Conservation (phyloP, 1,140 invertebrate genomes). For the Homalodisca vitripennis region DNA sequence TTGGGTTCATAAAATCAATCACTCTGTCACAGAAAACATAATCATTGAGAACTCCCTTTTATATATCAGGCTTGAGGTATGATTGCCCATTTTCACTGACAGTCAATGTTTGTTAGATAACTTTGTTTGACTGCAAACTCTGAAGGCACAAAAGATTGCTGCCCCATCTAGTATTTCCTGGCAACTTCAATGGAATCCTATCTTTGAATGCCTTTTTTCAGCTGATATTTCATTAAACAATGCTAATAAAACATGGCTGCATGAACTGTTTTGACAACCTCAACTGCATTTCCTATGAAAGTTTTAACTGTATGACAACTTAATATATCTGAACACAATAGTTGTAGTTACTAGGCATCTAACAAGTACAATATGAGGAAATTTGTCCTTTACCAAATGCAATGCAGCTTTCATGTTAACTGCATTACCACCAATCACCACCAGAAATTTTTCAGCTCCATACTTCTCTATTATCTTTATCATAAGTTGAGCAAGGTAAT, state of each 20-base stretch:
- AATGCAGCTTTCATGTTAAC: constrained; percentile 40
- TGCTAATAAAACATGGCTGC: constrained; percentile 16
- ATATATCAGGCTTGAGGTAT: constrained; percentile 6
- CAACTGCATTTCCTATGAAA: constrained; percentile 22
- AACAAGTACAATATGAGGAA: constrained; percentile 17
- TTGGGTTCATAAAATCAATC: constrained; percentile 29
- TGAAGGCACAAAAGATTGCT: constrained; percentile 25
- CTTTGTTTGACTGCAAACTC: constrained; percentile 29
- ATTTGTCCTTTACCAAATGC: constrained; percentile 39
- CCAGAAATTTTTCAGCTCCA: constrained; percentile 42
- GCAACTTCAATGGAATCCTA: constrained; percentile 27
- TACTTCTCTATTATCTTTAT: constrained; percentile 41
- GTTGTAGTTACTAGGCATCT: constrained; percentile 23
- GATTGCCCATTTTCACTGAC: constrained; percentile 10
- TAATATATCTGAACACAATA: constrained; percentile 31
- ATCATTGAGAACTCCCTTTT: constrained; percentile 27
- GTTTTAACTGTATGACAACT: constrained; percentile 14
- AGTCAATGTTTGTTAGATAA: constrained; percentile 26
- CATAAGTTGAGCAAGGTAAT: constrained; percentile 40
- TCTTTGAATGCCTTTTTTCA: constrained; percentile 24
- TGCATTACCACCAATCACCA: constrained; percentile 42
- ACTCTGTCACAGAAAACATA: constrained; percentile 31
- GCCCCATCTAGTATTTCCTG: constrained; percentile 32
- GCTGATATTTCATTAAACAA: background rate
- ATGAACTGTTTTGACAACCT: constrained; percentile 24